These are phyloP conservation scores for Metallyticus violacea DNA, from an alignment of 2,888 invertebrate species.

Conservation along the genomic window DNA sequence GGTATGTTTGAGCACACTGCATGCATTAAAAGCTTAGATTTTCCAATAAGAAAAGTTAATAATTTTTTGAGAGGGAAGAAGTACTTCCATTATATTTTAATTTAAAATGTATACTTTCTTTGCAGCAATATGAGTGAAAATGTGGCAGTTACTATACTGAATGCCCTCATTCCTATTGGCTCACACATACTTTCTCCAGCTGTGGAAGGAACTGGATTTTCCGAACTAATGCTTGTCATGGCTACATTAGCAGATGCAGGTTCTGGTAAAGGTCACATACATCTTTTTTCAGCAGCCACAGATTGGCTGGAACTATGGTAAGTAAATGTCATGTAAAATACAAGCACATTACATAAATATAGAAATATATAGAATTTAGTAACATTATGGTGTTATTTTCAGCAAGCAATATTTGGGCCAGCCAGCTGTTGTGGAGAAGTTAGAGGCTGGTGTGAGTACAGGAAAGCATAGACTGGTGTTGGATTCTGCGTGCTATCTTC, in stretches of 20 bases:
- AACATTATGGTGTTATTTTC: conserved; percentile 30
- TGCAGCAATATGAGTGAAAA: conserved; percentile 56
- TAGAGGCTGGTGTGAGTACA: conserved; percentile 50
- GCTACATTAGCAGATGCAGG: conserved; percentile 83
- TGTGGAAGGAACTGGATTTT: conserved; percentile 70
- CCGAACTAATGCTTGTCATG: conserved; percentile 75
- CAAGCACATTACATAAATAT: background rate
- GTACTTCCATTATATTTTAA: no score
- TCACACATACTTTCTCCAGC: conserved; percentile 61
- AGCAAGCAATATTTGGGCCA: conserved; percentile 57
- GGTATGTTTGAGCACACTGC: no score
- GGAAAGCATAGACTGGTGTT: conserved; percentile 52
- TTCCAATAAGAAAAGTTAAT: no score
- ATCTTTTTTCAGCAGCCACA: conserved; percentile 74
- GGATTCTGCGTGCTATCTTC: conserved; percentile 78
- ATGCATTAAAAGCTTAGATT: no score
- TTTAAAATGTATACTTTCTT: no score
- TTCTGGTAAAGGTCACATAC: conserved; percentile 73
- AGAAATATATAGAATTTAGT: background rate
- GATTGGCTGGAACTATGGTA: conserved; percentile 75
- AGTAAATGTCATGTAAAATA: conserved; percentile 23
- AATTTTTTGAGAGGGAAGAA: no score
- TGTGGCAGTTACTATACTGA: conserved; percentile 63
- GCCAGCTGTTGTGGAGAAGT: conserved; percentile 57
- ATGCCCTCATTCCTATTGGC: conserved; percentile 71